phyloP scores from a whole-genome alignment of 1,140 invertebrate species.

The Phortica variegata region DNA sequence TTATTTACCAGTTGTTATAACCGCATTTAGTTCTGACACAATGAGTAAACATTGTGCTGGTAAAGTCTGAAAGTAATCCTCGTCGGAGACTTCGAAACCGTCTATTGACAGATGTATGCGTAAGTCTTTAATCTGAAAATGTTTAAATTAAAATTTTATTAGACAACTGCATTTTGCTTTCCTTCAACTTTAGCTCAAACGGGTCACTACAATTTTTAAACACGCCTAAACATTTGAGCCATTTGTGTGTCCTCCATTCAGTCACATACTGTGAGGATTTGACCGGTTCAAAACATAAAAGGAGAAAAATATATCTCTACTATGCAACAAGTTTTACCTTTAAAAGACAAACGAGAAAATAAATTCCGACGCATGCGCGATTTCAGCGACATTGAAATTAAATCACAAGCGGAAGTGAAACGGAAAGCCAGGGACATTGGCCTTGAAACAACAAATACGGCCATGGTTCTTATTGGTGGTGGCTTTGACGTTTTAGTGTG shows the following conservation, averaged over 20 bases:
- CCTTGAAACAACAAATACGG: constrained; percentile 34
- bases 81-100: constrained; percentile 71
- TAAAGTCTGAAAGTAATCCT: constrained; percentile 73
- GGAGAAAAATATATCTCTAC: constrained; percentile 5
- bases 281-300: neutral
- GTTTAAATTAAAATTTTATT: constrained; percentile 4
- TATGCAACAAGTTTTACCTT: constrained; percentile 32
- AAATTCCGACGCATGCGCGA: constrained; percentile 33
- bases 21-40: constrained; percentile 63
- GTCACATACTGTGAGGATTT: neutral
- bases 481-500: neutral
- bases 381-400: constrained; percentile 31
- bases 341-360: too few relatives aligned
- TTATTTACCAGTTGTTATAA: constrained; percentile 67
- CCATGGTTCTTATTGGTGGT: neutral
- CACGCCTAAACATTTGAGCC: constrained; percentile 13
- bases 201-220: too few relatives aligned
- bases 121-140: constrained; percentile 42
- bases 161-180: constrained; percentile 30
- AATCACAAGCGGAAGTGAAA: constrained; percentile 29
- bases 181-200: constrained; percentile 6
- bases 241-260: neutral
- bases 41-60: constrained; percentile 73
- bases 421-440: constrained; percentile 25
- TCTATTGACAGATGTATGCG: constrained; percentile 63